Evolutionary conservation across 2,888 invertebrate genomes (phyloP), one percentile per base, ranked within the genome.

Genomic region (Shargacucullia verbasci): DNA sequence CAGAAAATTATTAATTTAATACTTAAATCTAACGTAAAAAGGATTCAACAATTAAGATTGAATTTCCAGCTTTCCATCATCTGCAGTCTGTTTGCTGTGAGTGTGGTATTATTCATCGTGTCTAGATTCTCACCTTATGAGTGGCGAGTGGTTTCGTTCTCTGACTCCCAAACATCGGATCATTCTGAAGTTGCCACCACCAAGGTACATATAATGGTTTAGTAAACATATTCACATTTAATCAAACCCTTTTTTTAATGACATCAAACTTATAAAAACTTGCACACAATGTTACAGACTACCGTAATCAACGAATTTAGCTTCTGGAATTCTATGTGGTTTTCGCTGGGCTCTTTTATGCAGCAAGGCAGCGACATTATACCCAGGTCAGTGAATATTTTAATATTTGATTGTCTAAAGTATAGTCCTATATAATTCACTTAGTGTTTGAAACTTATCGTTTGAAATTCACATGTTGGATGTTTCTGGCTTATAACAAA

Each of bases 331-430:
- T 98, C 98, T 59, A 96, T 99, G 73, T 99, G 99, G 99, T 99
- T 99, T 92, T 97, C 99, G 0, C 94, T 99, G 79, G 99, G 99
- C 20, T 99, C 99, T 44, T 97, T 99, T 88, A 99, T 99, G 98
- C 99, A 99, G 90, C 99, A 99, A 91, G 99, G 99, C 57, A 98
- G 98, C 85, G 99, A 99, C 90, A 97, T 99, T 79, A 97, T 98
- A 61, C 99, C 99, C 37, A 97, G 98, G 97, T 98, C 94, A 91
- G 91, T 86, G 55, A 69, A 81, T 83, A 78, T 78, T 79, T 82
- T 76, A 73, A 77, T 79, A 73, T 76, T 71, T 72, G 50, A 76
- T 65, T 70, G 54, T 66, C 52, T 70, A 66, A 73, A 71, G 61
- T 76, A 59, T 57, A 61, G 60, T 52, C 56, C 9, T 29, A 29